A percentile compares a stretch with the other conserved stretches of the same genome.
Conservation (phyloP, 2,888 invertebrate species). For the Germaria angustata region DNA sequence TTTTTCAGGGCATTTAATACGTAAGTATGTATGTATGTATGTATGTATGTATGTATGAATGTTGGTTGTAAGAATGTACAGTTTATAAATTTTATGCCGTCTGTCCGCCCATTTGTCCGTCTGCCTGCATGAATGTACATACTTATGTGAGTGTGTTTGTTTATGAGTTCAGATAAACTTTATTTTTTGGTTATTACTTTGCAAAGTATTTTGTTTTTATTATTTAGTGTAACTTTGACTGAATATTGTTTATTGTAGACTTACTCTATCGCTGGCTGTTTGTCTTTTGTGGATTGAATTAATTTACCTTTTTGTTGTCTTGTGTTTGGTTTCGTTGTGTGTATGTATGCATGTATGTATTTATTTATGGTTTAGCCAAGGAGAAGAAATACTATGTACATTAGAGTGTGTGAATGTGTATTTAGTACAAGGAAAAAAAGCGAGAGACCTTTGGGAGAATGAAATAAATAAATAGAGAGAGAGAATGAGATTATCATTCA, state of each 20-base stretch:
- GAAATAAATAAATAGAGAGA: background rate
- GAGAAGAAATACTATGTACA: conserved; percentile 25
- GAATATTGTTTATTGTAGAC: conserved; percentile 42
- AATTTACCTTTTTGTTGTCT: conserved; percentile 47
- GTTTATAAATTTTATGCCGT: conserved; percentile 15
- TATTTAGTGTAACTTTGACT: conserved; percentile 55
- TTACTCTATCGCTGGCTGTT: conserved; percentile 11
- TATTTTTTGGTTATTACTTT: conserved; percentile 62
- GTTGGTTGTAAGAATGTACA: too few relatives aligned
- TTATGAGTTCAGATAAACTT: conserved; percentile 60
- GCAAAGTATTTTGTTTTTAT: conserved; percentile 55
- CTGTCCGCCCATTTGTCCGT: background rate
- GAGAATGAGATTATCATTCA: conserved; percentile 45
- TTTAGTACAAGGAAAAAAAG: conserved; percentile 1
- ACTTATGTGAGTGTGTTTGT: conserved; percentile 3
- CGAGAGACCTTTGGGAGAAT: background rate
- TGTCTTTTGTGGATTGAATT: conserved; percentile 53
- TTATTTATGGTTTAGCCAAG: conserved; percentile 35
- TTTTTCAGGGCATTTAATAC: conserved; percentile 60
- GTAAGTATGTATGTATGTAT: conserved; percentile 36
- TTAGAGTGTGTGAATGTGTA: background rate
- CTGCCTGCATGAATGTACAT: background rate
- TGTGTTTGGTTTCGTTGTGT: background rate
- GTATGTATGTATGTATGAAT: background rate
- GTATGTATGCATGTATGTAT: too few relatives aligned